These are phyloP conservation scores for Eilema sororculum DNA, from an alignment of 2,888 invertebrate species.

Conservation along the genomic window DNA sequence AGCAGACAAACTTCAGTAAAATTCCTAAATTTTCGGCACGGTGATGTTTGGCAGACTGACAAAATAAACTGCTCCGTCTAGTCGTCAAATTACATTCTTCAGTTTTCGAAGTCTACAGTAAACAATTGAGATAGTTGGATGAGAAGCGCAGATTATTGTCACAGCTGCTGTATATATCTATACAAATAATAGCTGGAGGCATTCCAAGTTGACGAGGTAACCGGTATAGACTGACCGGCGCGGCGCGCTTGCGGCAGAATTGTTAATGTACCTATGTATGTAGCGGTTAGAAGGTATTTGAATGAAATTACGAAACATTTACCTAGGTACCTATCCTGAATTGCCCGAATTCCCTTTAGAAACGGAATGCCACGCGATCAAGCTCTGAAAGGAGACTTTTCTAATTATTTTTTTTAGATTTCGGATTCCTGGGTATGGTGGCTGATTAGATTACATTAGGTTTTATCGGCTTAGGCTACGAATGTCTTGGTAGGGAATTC, in stretches of 20 bases:
- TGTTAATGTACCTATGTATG: not conserved
- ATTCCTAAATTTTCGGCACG: not conserved
- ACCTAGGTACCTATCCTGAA: not conserved
- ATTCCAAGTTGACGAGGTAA: not conserved
- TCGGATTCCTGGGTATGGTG: too few relatives aligned
- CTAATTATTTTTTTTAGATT: too few relatives aligned
- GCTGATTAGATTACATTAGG: too few relatives aligned
- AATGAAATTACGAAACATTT: slow-evolving; percentile 1
- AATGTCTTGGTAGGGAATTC: too few relatives aligned
- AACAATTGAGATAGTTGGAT: not conserved
- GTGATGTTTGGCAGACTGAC: not conserved
- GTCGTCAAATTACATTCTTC: not conserved
- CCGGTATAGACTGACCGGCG: not conserved
- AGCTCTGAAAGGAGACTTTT: too few relatives aligned
- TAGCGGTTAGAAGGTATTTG: not conserved
- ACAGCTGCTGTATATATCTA: not conserved
- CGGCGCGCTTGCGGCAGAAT: slow-evolving; percentile 7
- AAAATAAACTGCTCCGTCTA: not conserved
- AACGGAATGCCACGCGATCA: too few relatives aligned
- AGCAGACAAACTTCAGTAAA: not conserved
- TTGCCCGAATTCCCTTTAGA: too few relatives aligned
- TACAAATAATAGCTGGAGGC: not conserved
- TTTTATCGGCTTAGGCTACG: too few relatives aligned
- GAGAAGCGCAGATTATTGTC: not conserved
- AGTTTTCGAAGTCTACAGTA: not conserved